Percentiles rank a stretch among this genome's conserved stretches.
These are phyloP conservation scores for Melanitta fusca DNA, from an alignment of 2,797 vertebrate genomes.

Conservation along the genomic window DNA sequence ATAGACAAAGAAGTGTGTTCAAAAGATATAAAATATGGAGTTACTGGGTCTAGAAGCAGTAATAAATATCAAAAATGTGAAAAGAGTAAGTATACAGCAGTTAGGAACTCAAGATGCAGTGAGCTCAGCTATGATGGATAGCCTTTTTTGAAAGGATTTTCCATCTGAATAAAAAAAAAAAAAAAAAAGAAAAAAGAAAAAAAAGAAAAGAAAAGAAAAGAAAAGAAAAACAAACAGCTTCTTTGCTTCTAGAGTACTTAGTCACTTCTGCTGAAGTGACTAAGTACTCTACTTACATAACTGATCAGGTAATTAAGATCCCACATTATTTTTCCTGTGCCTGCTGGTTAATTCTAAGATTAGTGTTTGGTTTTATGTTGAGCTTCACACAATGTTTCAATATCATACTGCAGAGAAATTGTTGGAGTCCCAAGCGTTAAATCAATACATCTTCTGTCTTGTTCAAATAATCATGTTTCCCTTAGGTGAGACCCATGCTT, in stretches of 20 bases:
- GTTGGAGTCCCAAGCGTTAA: conserved; percentile 10
- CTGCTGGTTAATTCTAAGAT: conserved; percentile 44
- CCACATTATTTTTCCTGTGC: not conserved
- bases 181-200: not conserved
- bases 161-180: not conserved
- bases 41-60: not conserved
- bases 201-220: no score
- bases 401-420: not conserved
- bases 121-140: not conserved
- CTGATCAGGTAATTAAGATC: not conserved
- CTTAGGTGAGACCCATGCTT: conserved; percentile 4
- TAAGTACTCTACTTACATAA: not conserved
- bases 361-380: conserved; percentile 44
- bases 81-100: not conserved
- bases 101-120: not conserved
- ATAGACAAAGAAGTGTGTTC: not conserved
- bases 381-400: not conserved
- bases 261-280: not conserved
- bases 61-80: not conserved
- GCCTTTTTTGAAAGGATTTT: conserved; percentile 45
- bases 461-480: conserved; percentile 53
- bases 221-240: not conserved
- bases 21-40: not conserved
- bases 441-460: conserved; percentile 43
- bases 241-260: not conserved